Conservation (phyloP, 2,113 vertebrate genomes). For the Cinclus cinclus region DNA sequence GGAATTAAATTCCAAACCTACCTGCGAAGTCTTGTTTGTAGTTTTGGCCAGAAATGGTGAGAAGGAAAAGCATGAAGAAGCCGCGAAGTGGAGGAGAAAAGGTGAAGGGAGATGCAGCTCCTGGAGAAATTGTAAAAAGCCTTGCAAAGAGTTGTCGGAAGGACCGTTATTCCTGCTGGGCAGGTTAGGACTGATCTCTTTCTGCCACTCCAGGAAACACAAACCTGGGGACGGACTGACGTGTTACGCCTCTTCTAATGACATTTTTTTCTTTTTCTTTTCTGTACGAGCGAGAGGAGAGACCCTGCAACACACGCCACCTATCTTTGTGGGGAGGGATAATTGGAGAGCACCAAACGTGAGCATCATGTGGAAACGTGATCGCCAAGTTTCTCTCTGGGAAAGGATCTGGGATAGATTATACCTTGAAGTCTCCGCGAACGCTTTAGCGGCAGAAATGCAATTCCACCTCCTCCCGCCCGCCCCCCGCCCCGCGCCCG, state of each 20-base stretch:
- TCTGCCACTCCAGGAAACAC: constrained; percentile 99
- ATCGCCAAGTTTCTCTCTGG: constrained; percentile 88
- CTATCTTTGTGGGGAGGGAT: constrained; percentile 99
- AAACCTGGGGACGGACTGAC: constrained; percentile 99
- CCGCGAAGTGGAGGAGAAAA: constrained; percentile 84
- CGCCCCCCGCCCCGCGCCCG: neutral
- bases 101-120: constrained; percentile 84
- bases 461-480: constrained; percentile 79
- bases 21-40: constrained; percentile 87
- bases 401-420: constrained; percentile 94
- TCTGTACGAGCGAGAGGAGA: constrained; percentile 89
- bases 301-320: constrained; percentile 99
- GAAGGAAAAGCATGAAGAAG: constrained; percentile 86
- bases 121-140: constrained; percentile 89
- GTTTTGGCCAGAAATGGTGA: constrained; percentile 84
- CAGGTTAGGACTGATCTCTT: constrained; percentile 99
- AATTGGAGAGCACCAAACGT: constrained; percentile 98
- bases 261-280: constrained; percentile 99
- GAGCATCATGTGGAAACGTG: constrained; percentile 98
- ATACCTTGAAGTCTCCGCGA: constrained; percentile 89
- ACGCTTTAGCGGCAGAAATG: constrained; percentile 84
- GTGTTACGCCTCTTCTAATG: constrained; percentile 99
- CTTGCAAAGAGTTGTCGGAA: constrained; percentile 92
- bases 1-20: constrained; percentile 78
- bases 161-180: constrained; percentile 98